These are phyloP conservation scores for Microcaecilia unicolor DNA, from an alignment of 2,797 vertebrate genomes.

Conservation along the genomic window DNA sequence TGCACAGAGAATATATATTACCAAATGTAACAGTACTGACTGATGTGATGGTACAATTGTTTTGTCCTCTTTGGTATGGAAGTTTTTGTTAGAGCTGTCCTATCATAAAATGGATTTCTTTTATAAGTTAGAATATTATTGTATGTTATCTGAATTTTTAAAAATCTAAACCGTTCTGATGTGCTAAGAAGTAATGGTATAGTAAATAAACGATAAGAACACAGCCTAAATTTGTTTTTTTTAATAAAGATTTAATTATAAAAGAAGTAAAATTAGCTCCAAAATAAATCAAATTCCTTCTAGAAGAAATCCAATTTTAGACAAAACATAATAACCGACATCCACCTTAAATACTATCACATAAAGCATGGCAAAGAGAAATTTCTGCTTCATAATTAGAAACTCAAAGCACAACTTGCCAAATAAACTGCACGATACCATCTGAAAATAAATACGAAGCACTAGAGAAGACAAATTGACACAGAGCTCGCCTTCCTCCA, in stretches of 20 bases:
- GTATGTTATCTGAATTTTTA: too few relatives aligned
- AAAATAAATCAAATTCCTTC: constrained; percentile 63
- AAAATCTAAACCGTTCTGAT: too few relatives aligned
- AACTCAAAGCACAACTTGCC: constrained; percentile 66
- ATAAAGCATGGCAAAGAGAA: constrained; percentile 65
- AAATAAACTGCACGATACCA: constrained; percentile 57
- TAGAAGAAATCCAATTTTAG: constrained; percentile 65
- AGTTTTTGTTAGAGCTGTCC: too few relatives aligned
- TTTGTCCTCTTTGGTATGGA: too few relatives aligned
- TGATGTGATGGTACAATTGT: too few relatives aligned
- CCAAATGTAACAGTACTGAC: too few relatives aligned
- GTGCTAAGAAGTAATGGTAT: too few relatives aligned
- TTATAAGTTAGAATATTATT: too few relatives aligned
- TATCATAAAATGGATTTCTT: too few relatives aligned
- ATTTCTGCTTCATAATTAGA: constrained; percentile 66
- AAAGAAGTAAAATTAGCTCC: constrained; percentile 66
- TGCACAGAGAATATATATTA: too few relatives aligned
- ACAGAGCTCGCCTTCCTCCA: background rate
- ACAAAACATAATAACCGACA: constrained; percentile 66
- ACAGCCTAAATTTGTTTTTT: constrained; percentile 44
- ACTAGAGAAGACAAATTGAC: constrained; percentile 62
- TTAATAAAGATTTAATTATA: constrained; percentile 73
- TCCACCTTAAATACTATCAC: constrained; percentile 73
- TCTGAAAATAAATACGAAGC: constrained; percentile 75
- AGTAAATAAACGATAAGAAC: too few relatives aligned